Base-by-base conservation (phyloP, 2,888 invertebrate species). In the Cheilosia soror region DNA sequence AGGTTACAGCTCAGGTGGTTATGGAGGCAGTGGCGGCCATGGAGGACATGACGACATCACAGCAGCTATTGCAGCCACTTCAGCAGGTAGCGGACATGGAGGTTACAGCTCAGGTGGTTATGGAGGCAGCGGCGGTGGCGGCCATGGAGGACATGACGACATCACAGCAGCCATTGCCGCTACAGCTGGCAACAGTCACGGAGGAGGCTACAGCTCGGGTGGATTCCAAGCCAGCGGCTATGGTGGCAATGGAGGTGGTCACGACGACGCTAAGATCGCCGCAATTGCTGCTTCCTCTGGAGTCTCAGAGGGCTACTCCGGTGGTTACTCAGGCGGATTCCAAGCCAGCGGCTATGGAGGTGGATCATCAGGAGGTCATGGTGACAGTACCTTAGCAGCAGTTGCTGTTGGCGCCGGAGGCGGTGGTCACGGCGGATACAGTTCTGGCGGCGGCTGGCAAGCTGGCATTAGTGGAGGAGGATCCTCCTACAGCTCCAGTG, bases 91-190 rank as follows among this genome's bases (percentile, higher is more conserved):
- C 27, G 31, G 63, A 0, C 71, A 65, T 31, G 44, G 51, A 27
- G 58, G 79, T 1, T 83, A 68, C 47, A 83, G 83, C 29, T 82
- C 76, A 27, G 83, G 83, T 9, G 80, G 79, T 13, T 72, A 71
- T 13, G 71, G 62, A 4, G 66, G 71, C 5, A 60, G 79, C 33
- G 47, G 76, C 11, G 62, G 68, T 11, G 55, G 78, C 6, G 57
- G 71, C 31, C 83, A 79, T 29, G 78, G 78, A 55, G 63, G 78
- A 33, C 66, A 79, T 29, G 72, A 79, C 9, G 77, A 69, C n/a
- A 65, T 51, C 4, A 72, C 62, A 0, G 66, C 77, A 15, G 78
- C 80, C 0, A 75, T 80, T 29, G 80, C 73, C n/a, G 73, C 80
- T 4, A 42, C 80, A 0, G 20, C 49, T 6, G 55, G 47, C 5